Conservation (phyloP, 1,140 invertebrate genomes). For the Metopolophium dirhodum region DNA sequence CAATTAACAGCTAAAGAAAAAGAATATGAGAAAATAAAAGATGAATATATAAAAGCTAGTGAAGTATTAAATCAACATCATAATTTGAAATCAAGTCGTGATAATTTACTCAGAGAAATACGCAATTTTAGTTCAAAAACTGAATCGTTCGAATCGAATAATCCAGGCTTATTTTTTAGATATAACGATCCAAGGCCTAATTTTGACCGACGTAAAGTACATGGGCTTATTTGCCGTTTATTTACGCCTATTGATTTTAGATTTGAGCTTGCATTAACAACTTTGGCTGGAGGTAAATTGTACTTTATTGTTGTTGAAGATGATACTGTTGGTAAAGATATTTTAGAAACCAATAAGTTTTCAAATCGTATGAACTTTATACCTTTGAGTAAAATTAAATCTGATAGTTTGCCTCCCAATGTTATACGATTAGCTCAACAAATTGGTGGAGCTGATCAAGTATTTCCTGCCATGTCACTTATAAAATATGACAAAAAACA, state of each 20-base stretch:
- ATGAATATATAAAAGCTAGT: conserved; percentile 22
- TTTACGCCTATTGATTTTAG: conserved; percentile 77
- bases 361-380: conserved; percentile 82
- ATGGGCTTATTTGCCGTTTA: conserved; percentile 79
- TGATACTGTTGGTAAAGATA: conserved; percentile 81
- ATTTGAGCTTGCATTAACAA: conserved; percentile 82
- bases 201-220: conserved; percentile 79
- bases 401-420: conserved; percentile 68
- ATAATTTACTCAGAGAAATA: conserved; percentile 34
- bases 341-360: conserved; percentile 83
- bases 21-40: conserved; percentile 45
- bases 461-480: conserved; percentile 81
- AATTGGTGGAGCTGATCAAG: conserved; percentile 81
- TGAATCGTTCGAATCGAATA: conserved; percentile 62
- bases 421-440: conserved; percentile 74
- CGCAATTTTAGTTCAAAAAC: conserved; percentile 25
- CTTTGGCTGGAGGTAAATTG: conserved; percentile 83
- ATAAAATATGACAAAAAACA: conserved; percentile 78
- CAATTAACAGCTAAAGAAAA: conserved; percentile 52
- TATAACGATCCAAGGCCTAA: conserved; percentile 78
- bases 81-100: conserved; percentile 25
- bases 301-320: conserved; percentile 92
- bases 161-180: conserved; percentile 76
- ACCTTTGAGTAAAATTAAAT: conserved; percentile 90
- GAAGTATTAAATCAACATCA: conserved; percentile 32